Evolutionary conservation across 2,888 invertebrate genomes (phyloP).

Genomic region (Diabrotica balteata): DNA sequence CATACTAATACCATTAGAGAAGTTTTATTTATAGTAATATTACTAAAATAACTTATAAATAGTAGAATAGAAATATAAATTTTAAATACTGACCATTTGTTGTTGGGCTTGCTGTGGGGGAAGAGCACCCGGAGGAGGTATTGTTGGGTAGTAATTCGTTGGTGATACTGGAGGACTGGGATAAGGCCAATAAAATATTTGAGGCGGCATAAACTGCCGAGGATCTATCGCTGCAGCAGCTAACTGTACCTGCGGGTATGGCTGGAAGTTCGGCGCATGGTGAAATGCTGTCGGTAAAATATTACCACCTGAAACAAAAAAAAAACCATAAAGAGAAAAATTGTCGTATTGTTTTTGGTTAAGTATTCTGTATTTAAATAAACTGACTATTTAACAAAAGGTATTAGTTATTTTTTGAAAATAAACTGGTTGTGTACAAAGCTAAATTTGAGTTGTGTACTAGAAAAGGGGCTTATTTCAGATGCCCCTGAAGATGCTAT

Average conservation of each 20-base stretch:
- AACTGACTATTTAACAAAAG: no score
- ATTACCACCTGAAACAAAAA: conserved; percentile 63
- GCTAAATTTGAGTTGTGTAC: no score
- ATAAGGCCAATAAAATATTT: conserved; percentile 90
- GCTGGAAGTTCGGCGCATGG: conserved; percentile 56
- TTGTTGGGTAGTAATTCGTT: conserved; percentile 81
- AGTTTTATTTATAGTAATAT: no score
- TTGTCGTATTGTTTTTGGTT: no score
- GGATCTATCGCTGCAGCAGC: conserved; percentile 57
- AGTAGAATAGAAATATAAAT: no score
- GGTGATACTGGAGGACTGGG: conserved; percentile 95
- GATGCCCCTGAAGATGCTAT: no score
- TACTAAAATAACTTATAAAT: no score
- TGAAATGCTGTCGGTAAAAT: conserved; percentile 63
- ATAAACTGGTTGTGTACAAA: no score
- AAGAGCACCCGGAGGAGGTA: conserved; percentile 56
- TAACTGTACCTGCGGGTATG: conserved; percentile 56
- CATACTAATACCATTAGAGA: no score
- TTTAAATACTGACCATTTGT: conserved; percentile 41
- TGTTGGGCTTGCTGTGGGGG: conserved; percentile 56
- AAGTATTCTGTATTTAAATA: no score
- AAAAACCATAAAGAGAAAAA: neutral
- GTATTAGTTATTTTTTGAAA: no score
- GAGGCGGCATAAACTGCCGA: conserved; percentile 59
- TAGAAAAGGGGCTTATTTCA: no score